Base-by-base conservation (phyloP, 2,113 vertebrate genomes). In the Elephantulus edwardii region DNA sequence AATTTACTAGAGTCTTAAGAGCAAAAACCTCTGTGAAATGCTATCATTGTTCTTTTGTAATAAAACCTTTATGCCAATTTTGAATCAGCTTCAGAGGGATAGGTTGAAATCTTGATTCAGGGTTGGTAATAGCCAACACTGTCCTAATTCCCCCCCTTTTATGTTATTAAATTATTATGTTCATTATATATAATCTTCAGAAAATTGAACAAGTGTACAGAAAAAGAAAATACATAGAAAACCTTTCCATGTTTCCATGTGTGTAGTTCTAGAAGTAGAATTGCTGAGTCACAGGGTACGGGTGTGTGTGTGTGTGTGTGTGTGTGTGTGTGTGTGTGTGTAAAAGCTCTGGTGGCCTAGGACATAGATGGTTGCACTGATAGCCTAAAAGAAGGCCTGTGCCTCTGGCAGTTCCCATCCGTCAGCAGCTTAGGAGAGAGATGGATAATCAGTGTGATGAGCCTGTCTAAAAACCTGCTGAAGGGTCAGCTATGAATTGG, bases 221-320 rank as follows among this genome's bases (percentile, higher is more conserved):
- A 82, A 68, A 35, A 72, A 42, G 26, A 76, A 72, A 88, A 70
- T 64, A 35, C 42, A 50, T 40, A 28, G 35, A 26, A 54, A 70
- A 26, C 38, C 30, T 19, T 68, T 20, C 9, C 24, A 48, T 77
- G 33, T n/a, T n/a, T 19, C 38, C 33, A 80, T 0, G 30, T 17
- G 62, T 80, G 70, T 83, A 89, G 40, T 75, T 91, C 56, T 86
- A 33, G 46, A 86, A 81, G 38, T 80, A 33, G 16, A 74, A 66
- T 38, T 81, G 50, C 17, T 75, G 76, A 74, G 48, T 62, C 58
- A 74, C 42, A 84, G 28, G 81, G 8, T 46, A 91, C 42, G n/a
- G n/a, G n/a, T n/a, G n/a, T n/a, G n/a, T n/a, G n/a, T n/a, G n/a
- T n/a, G n/a, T n/a, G n/a, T n/a, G n/a, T n/a, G n/a, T n/a, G n/a